Evolutionary conservation across 2,888 invertebrate species (phyloP).

Genomic region (Hypomecis punctinalis): DNA sequence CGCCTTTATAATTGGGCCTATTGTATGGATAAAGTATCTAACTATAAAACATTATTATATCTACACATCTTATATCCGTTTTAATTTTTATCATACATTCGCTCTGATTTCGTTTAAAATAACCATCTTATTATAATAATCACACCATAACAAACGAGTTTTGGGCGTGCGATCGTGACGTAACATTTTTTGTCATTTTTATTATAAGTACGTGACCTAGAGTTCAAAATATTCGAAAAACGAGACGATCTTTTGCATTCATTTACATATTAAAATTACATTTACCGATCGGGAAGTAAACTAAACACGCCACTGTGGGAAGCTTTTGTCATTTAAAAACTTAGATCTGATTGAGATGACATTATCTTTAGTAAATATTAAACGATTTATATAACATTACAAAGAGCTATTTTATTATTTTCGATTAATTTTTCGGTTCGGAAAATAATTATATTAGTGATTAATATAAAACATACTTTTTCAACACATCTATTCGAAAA

Average conservation of each 20-base stretch:
- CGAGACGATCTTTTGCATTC: neutral
- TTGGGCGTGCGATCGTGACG: neutral
- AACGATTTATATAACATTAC: neutral
- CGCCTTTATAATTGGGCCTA: no score
- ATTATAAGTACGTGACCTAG: neutral
- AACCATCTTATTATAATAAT: no score
- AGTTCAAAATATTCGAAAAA: neutral
- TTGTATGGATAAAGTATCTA: no score
- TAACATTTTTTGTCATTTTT: neutral
- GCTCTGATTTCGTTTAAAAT: no score
- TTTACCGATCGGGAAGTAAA: conserved; percentile 1
- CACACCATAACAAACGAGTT: neutral
- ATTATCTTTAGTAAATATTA: neutral
- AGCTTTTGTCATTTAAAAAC: conserved; percentile 5
- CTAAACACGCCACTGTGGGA: neutral
- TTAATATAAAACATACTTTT: no score
- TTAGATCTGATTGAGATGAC: neutral
- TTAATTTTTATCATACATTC: no score
- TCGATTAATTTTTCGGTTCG: no score
- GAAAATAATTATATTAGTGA: no score
- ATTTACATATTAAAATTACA: neutral
- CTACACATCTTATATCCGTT: no score
- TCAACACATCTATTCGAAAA: no score
- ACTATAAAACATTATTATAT: no score
- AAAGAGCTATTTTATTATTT: no score